These are phyloP conservation scores for Gnathonemus echidnorhynchus DNA, from an alignment of 2,113 vertebrate genomes.

Conservation along the genomic window DNA sequence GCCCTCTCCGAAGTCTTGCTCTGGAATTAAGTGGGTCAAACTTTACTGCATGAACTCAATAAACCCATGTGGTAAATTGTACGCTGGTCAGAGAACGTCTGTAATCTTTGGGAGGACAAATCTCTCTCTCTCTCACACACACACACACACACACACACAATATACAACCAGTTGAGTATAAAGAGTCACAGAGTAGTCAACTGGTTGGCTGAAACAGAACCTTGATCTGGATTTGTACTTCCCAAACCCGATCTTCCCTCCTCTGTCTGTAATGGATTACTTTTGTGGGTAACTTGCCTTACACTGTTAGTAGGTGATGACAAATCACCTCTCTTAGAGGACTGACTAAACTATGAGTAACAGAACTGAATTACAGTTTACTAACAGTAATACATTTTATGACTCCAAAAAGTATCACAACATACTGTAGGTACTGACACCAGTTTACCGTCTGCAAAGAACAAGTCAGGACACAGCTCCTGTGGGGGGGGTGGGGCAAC, in stretches of 20 bases:
- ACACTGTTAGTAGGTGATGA: neutral
- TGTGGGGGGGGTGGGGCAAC: neutral
- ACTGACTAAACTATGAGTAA: neutral
- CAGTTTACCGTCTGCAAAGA: neutral
- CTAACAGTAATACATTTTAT: neutral
- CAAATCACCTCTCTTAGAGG: neutral
- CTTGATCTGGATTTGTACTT: no score
- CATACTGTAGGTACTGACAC: neutral
- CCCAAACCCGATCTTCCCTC: no score
- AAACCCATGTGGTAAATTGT: neutral
- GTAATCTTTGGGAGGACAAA: neutral
- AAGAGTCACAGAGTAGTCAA: no score
- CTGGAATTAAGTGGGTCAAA: neutral
- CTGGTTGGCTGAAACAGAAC: no score
- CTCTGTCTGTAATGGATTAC: no score
- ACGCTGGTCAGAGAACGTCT: neutral
- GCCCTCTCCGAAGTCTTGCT: neutral
- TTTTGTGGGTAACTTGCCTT: neutral
- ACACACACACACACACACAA: neutral
- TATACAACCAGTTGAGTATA: neutral
- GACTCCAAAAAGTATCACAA: neutral
- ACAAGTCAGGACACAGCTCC: neutral
- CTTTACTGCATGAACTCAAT: neutral
- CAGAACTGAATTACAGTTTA: neutral
- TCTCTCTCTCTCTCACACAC: no score